Conservation (phyloP, 2,113 vertebrate genomes). For the Calidris pugnax region DNA sequence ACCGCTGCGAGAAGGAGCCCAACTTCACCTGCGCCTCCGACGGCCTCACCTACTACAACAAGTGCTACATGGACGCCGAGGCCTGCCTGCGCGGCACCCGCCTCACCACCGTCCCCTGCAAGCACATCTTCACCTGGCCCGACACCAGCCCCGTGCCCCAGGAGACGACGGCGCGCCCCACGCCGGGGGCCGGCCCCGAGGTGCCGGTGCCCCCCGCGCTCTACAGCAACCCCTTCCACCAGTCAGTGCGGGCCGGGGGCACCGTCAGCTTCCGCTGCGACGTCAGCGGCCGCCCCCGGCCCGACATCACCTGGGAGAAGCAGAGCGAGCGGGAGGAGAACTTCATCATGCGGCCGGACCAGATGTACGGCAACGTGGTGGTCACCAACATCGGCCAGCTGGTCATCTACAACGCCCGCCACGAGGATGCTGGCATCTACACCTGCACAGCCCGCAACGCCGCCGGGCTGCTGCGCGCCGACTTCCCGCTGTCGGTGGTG, state of each 20-base stretch:
- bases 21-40: conserved; percentile 96
- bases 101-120: conserved; percentile 87
- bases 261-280: conserved; percentile 95
- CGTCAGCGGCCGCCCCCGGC: conserved; percentile 84
- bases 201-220: conserved; percentile 84
- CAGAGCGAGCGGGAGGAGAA: conserved; percentile 85
- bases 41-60: conserved; percentile 97
- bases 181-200: conserved; percentile 74
- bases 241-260: conserved; percentile 85
- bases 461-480: conserved; percentile 84
- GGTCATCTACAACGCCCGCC: conserved; percentile 91
- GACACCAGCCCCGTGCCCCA: conserved; percentile 84
- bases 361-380: conserved; percentile 96
- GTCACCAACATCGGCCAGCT: conserved; percentile 96
- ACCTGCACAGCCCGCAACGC: conserved; percentile 89
- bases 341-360: conserved; percentile 92
- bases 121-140: conserved; percentile 88
- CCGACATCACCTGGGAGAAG: conserved; percentile 95
- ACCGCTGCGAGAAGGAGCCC: conserved; percentile 94
- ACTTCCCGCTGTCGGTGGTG: conserved; percentile 91
- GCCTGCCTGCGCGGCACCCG: conserved; percentile 88
- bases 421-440: conserved; percentile 91
- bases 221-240: conserved; percentile 89
- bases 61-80: conserved; percentile 97
- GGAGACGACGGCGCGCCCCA: conserved; percentile 84